A percentile compares a stretch with the other conserved stretches of the same genome.
phyloP scores from a whole-genome alignment of 2,797 vertebrate genomes.

The Trichosurus vulpecula region DNA sequence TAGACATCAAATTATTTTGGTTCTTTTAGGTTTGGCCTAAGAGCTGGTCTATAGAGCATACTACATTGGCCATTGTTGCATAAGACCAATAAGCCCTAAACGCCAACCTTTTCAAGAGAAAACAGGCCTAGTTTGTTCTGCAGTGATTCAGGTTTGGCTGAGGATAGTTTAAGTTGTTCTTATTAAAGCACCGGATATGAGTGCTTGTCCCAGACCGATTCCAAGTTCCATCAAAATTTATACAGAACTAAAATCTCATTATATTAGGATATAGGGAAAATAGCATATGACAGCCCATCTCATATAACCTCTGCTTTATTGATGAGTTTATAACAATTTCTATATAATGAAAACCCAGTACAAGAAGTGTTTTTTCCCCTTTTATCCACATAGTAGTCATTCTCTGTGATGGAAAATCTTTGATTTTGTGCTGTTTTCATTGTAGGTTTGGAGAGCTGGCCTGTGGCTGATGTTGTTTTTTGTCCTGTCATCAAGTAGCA shows the following conservation, averaged over 20 bases:
- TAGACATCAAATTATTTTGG: neutral
- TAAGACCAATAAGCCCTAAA: neutral
- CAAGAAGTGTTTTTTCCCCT: neutral
- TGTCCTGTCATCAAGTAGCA: neutral
- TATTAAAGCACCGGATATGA: no score
- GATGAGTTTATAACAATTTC: neutral
- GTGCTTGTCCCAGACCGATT: neutral
- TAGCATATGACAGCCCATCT: neutral
- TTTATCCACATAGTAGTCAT: neutral
- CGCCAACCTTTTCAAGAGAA: neutral
- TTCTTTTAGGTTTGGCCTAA: neutral
- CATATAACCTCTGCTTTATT: neutral
- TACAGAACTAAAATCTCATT: neutral
- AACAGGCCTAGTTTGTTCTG: neutral
- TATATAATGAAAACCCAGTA: neutral
- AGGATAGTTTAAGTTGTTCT: neutral
- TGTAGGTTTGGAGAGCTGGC: slow-evolving; percentile 3
- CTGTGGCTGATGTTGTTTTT: neutral
- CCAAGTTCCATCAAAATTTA: neutral
- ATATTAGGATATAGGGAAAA: neutral
- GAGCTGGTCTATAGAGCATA: neutral
- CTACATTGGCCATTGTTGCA: neutral
- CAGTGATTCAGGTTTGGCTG: neutral
- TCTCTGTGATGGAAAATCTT: neutral
- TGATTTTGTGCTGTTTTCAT: slow-evolving; percentile 1